Evolutionary conservation across 2,113 vertebrate species (phyloP).

Genomic region (Piaya cayana): DNA sequence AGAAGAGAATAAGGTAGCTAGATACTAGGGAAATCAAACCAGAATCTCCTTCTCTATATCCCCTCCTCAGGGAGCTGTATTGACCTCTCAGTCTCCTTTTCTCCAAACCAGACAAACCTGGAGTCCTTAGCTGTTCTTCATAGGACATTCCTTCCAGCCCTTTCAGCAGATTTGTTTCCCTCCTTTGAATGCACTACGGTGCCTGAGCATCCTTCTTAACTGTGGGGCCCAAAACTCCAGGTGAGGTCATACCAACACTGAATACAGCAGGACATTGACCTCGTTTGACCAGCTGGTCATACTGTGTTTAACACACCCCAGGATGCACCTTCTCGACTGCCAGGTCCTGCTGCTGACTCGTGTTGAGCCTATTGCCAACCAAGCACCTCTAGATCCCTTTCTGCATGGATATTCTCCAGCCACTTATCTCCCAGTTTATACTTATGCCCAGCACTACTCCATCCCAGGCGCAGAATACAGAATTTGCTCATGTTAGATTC

Average conservation of each 20-base stretch:
- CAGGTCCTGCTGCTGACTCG: not conserved
- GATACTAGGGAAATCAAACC: not conserved
- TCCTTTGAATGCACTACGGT: not conserved
- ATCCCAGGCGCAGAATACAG: too few species aligned
- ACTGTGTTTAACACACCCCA: not conserved
- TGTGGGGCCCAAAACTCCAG: not conserved
- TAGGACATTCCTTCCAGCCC: not conserved
- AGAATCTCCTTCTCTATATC: not conserved
- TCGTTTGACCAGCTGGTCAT: fast-evolving
- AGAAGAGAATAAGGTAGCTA: too few species aligned
- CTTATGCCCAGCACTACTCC: fast-evolving
- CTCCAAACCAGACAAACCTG: not conserved
- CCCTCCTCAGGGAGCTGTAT: not conserved
- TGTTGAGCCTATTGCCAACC: fast-evolving
- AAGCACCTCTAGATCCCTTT: not conserved
- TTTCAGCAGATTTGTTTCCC: not conserved
- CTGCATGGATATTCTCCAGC: not conserved
- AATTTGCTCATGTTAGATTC: not conserved
- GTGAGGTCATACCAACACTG: fast-evolving
- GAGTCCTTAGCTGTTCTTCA: not conserved
- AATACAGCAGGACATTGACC: too few species aligned
- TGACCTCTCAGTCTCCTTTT: not conserved
- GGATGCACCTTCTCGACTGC: not conserved
- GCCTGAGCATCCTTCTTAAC: not conserved
- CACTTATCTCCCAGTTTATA: not conserved